phyloP scores from a whole-genome alignment of 2,797 vertebrate genomes.

The Mormyrus proboscirostris region DNA sequence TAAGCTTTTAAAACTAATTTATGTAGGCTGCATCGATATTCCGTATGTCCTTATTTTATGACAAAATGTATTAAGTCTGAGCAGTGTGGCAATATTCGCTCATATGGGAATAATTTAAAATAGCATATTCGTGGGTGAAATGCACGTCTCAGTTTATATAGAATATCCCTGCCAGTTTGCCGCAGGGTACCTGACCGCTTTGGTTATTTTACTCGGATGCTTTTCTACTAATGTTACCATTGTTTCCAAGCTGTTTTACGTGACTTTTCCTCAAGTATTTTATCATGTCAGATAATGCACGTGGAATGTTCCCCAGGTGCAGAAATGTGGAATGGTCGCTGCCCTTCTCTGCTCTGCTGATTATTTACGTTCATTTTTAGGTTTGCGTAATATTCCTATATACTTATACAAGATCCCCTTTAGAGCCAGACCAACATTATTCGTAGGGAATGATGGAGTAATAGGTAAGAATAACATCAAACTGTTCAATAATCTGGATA shows the following conservation, averaged over 20 bases:
- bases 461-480: not conserved
- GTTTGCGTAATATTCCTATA: not conserved
- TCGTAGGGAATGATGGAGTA: not conserved
- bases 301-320: not conserved
- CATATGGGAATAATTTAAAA: not conserved
- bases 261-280: not conserved
- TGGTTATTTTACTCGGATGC: not conserved
- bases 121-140: not conserved
- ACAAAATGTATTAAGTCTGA: not conserved
- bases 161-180: not conserved
- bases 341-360: not conserved
- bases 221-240: not conserved
- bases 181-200: not conserved
- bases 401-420: not conserved
- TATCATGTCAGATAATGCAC: not conserved
- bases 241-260: not conserved
- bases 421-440: not conserved
- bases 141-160: not conserved
- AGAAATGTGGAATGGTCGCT: not conserved
- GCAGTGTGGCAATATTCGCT: not conserved
- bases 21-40: not conserved
- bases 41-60: not conserved
- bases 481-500: not conserved
- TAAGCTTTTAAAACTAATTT: not conserved
- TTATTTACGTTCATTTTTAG: not conserved